A percentile compares a stretch with the other conserved stretches of the same genome.
phyloP scores from a whole-genome alignment of 2,113 vertebrate genomes.

The Albula glossodonta region DNA sequence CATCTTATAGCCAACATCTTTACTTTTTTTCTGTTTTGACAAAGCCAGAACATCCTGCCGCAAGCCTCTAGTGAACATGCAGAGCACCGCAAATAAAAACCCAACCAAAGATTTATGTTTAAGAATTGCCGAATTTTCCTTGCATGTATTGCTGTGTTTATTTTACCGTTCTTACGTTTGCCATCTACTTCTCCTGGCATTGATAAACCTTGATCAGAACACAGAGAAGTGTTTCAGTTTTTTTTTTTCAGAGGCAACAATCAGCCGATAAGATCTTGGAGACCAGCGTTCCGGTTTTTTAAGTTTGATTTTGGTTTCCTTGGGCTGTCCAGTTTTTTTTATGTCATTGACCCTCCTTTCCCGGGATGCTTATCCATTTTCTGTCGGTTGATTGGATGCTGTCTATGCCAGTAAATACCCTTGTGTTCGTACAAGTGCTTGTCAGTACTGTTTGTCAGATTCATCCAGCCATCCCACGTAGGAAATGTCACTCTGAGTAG shows the following conservation, averaged over 20 bases:
- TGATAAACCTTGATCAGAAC: background rate
- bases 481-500: background rate
- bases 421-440: background rate
- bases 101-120: too few relatives aligned
- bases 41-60: too few relatives aligned
- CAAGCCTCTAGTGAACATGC: too few relatives aligned
- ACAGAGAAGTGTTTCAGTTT: background rate
- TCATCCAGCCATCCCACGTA: background rate
- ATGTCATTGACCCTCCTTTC: background rate
- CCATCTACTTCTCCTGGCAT: background rate
- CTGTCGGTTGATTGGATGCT: conserved; percentile 8
- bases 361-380: background rate
- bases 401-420: background rate
- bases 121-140: background rate
- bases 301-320: background rate
- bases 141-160: background rate
- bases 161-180: background rate
- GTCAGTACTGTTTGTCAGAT: background rate
- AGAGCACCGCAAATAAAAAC: too few relatives aligned
- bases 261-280: background rate
- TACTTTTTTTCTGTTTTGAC: background rate
- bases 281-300: background rate
- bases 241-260: background rate
- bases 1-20: background rate
- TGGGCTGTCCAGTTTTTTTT: background rate